These are phyloP conservation scores for Atopsyche davidsoni DNA, from an alignment of 1,140 invertebrate species.

Conservation along the genomic window DNA sequence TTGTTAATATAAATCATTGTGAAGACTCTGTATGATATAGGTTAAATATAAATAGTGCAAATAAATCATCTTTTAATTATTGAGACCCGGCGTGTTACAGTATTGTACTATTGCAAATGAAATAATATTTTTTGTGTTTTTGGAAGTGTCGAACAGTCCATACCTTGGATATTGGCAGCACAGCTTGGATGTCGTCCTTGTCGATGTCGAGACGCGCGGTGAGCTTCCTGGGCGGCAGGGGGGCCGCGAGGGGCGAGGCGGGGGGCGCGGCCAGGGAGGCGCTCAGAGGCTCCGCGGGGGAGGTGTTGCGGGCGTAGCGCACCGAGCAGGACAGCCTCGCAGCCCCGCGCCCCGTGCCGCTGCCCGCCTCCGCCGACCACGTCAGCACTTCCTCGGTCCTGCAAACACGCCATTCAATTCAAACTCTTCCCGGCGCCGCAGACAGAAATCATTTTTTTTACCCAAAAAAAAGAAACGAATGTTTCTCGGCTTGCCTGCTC, in stretches of 20 bases:
- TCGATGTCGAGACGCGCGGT: constrained; percentile 81
- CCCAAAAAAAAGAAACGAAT: too few species aligned
- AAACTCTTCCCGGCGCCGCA: neutral
- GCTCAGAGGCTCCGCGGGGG: constrained; percentile 39
- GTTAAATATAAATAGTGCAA: too few species aligned
- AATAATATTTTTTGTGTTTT: too few species aligned
- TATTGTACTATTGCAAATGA: too few species aligned
- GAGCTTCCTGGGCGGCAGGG: constrained; percentile 64
- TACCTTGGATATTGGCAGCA: constrained; percentile 92
- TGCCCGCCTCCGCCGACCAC: constrained; percentile 86
- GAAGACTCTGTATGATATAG: too few species aligned
- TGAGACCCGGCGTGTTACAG: too few species aligned
- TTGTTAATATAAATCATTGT: too few species aligned
- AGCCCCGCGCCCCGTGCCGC: constrained; percentile 50
- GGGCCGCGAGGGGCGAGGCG: constrained; percentile 47
- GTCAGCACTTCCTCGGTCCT: constrained; percentile 80
- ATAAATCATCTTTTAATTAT: too few species aligned
- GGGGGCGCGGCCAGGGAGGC: constrained; percentile 38
- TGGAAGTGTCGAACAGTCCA: too few species aligned
- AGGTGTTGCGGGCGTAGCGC: constrained; percentile 39
- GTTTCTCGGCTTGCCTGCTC: too few species aligned
- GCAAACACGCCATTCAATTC: too few species aligned
- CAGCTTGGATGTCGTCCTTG: constrained; percentile 90
- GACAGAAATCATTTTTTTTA: too few species aligned
- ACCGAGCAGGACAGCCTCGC: constrained; percentile 34